Evolutionary conservation across 2,888 invertebrate genomes (phyloP).

Genomic region (Eudemis profundana): DNA sequence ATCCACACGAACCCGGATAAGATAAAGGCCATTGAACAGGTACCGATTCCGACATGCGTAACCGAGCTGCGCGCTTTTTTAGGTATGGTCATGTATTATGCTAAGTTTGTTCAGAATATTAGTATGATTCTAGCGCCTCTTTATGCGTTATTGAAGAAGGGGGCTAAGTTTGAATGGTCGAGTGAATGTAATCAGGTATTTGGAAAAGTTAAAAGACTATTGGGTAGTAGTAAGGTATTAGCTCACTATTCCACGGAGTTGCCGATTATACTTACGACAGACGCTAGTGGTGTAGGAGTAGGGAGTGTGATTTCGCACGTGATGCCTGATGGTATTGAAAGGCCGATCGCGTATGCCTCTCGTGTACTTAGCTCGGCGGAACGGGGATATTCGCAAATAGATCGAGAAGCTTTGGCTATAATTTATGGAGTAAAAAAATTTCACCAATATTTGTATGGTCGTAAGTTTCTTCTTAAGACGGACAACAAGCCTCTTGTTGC

Average conservation of each 20-base stretch:
- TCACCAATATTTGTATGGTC: constrained; percentile 18
- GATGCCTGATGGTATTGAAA: no score
- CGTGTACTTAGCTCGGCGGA: constrained; percentile 22
- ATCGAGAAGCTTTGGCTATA: constrained; percentile 22
- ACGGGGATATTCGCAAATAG: constrained; percentile 19
- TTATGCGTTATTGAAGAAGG: background rate
- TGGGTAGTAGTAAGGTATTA: constrained; percentile 3
- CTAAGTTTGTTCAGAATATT: background rate
- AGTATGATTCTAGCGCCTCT: background rate
- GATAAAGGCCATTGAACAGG: background rate
- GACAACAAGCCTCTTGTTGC: constrained; percentile 1
- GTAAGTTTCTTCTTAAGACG: constrained; percentile 3
- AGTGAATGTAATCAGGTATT: background rate
- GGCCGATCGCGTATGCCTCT: constrained; percentile 18
- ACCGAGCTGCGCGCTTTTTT: background rate
- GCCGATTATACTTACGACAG: constrained; percentile 19
- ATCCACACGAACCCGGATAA: background rate
- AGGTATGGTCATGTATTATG: constrained; percentile 1
- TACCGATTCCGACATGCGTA: background rate
- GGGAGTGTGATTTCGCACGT: no score
- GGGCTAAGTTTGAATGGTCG: background rate
- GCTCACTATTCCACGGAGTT: constrained; percentile 12
- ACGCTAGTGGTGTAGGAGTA: constrained; percentile 4
- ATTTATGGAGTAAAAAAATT: constrained; percentile 5
- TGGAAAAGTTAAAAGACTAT: background rate